These are phyloP conservation scores for Aldrovandia affinis DNA, from an alignment of 2,797 vertebrate species.

Conservation along the genomic window DNA sequence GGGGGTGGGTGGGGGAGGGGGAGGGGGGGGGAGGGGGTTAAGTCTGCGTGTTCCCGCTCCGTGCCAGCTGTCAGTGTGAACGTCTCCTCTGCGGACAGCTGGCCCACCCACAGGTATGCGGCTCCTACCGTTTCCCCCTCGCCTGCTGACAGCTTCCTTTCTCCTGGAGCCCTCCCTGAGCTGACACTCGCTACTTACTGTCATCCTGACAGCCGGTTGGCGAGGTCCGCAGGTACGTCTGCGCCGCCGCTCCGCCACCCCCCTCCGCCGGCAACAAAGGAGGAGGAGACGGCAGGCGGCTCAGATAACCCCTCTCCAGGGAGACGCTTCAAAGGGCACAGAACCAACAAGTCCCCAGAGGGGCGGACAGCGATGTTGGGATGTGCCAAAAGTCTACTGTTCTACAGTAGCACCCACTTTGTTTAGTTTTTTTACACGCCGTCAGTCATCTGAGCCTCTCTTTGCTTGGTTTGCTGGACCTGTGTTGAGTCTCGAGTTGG, in stretches of 20 bases:
- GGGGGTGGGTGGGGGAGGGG: constrained; percentile 44
- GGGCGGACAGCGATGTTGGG: constrained; percentile 20
- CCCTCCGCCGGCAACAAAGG: constrained; percentile 56
- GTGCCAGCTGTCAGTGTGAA: constrained; percentile 63
- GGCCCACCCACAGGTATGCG: constrained; percentile 74
- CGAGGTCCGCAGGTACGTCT: constrained; percentile 48
- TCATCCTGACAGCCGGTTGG: constrained; percentile 43
- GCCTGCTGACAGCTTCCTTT: constrained; percentile 68
- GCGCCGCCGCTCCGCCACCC: constrained; percentile 47
- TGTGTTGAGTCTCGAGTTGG: neutral
- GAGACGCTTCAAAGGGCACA: constrained; percentile 56
- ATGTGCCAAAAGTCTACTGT: constrained; percentile 38
- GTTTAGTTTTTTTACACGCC: constrained; percentile 30
- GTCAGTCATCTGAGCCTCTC: constrained; percentile 28
- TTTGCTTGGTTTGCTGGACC: constrained; percentile 12
- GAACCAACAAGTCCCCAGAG: constrained; percentile 46
- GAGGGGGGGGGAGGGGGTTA: constrained; percentile 33
- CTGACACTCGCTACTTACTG: constrained; percentile 47
- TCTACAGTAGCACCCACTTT: constrained; percentile 31
- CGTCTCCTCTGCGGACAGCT: constrained; percentile 71
- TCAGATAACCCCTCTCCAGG: constrained; percentile 58
- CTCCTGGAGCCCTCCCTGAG: constrained; percentile 42
- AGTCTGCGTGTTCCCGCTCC: constrained; percentile 55
- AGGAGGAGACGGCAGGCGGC: constrained; percentile 50
- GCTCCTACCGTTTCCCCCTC: constrained; percentile 58